Percentiles rank a stretch among this genome's conserved stretches.
Evolutionary conservation across 2,113 vertebrate genomes (phyloP).

Genomic region (Macroglossus sobrinus): DNA sequence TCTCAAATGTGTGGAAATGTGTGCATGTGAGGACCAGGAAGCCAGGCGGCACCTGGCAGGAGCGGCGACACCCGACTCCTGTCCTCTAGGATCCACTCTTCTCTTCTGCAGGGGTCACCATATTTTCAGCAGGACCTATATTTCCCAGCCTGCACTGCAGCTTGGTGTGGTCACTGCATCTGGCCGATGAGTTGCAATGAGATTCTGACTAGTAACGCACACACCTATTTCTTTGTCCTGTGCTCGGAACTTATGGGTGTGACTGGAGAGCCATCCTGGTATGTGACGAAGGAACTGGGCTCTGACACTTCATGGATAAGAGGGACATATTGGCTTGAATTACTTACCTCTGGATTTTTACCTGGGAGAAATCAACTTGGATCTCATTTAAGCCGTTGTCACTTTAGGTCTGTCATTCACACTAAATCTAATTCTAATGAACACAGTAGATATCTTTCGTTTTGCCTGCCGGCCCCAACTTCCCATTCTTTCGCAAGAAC

Average conservation of each 20-base stretch:
- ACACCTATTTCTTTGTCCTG: not conserved
- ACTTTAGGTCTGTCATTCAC: not conserved
- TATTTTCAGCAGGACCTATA: not conserved
- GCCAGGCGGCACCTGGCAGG: not conserved
- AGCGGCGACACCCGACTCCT: not conserved
- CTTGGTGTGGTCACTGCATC: not conserved
- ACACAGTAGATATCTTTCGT: not conserved
- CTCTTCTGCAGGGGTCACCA: not conserved
- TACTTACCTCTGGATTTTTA: not conserved
- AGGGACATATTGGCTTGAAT: not conserved
- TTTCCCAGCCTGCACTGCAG: not conserved
- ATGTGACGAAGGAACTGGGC: not conserved
- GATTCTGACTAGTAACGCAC: too few relatives aligned
- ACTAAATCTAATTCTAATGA: not conserved
- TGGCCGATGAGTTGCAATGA: not conserved
- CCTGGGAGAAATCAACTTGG: not conserved
- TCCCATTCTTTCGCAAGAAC: not conserved
- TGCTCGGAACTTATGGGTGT: not conserved
- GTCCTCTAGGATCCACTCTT: not conserved
- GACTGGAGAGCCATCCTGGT: not conserved
- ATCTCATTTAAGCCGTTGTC: not conserved
- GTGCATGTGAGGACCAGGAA: not conserved
- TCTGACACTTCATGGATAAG: not conserved
- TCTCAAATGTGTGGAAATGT: not conserved
- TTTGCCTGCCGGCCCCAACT: constrained; percentile 22